Evolutionary conservation across 2,113 vertebrate genomes (phyloP).

Genomic region (Leptobrachium ailaonicum): DNA sequence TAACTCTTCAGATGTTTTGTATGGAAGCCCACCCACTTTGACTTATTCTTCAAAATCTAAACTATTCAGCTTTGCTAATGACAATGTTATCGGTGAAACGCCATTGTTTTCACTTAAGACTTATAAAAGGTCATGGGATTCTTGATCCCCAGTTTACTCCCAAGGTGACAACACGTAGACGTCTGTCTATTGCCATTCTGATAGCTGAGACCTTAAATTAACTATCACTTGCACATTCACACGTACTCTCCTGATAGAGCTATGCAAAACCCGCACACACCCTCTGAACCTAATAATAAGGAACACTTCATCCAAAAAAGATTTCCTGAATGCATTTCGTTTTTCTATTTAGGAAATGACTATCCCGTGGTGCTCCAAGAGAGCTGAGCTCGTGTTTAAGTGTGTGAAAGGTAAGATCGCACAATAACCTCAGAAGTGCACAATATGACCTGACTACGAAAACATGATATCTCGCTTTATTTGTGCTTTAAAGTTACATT

Average conservation of each 20-base stretch:
- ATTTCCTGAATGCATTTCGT: constrained; percentile 36
- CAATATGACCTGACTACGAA: too few relatives aligned
- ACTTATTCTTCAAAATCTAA: background rate
- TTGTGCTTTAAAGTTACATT: too few relatives aligned
- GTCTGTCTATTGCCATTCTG: background rate
- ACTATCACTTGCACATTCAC: background rate
- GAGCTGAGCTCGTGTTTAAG: constrained; percentile 86
- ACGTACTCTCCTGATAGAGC: constrained; percentile 5
- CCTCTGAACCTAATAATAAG: constrained; percentile 27
- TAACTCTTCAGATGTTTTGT: background rate
- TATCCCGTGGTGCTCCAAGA: constrained; percentile 79
- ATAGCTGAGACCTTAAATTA: background rate
- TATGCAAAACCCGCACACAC: constrained; percentile 9
- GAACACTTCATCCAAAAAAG: constrained; percentile 6
- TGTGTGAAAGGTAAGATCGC: constrained; percentile 87
- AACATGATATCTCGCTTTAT: too few relatives aligned
- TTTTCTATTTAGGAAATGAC: constrained; percentile 76
- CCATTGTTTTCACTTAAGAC: background rate
- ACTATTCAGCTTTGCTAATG: background rate
- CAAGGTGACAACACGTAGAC: background rate
- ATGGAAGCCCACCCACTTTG: background rate
- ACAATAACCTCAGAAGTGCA: background rate
- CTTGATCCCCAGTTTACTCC: background rate
- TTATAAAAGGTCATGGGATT: background rate
- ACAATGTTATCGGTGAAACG: background rate